Conservation (phyloP, 2,888 invertebrate genomes). For the Zaprionus lineosus region DNA sequence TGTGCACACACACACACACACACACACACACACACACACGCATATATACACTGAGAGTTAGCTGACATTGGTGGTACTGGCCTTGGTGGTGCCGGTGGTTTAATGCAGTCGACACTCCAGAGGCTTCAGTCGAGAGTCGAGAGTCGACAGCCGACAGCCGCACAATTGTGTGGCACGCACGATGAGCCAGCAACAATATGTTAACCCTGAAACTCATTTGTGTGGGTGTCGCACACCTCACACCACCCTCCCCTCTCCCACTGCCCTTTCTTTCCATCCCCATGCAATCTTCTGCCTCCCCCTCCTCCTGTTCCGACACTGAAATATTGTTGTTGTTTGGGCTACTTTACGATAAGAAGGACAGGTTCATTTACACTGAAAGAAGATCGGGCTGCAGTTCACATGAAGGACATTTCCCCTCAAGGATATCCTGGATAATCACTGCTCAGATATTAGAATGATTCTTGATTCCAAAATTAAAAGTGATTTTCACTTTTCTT, state of each 20-base stretch:
- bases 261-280: not conserved
- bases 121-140: too few species aligned
- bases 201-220: conserved; percentile 76
- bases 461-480: too few species aligned
- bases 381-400: conserved; percentile 13
- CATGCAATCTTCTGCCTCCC: not conserved
- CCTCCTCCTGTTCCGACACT: too few species aligned
- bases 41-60: too few species aligned
- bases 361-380: conserved; percentile 3
- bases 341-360: conserved; percentile 12
- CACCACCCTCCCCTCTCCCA: not conserved
- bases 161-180: conserved; percentile 44
- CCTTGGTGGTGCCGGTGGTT: conserved; percentile 15
- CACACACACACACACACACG: too few species aligned
- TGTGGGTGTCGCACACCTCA: not conserved
- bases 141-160: too few species aligned
- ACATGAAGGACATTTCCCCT: too few species aligned
- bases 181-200: conserved; percentile 82
- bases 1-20: too few species aligned
- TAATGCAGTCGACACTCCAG: not conserved
- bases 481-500: too few species aligned
- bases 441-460: too few species aligned
- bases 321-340: conserved; percentile 14
- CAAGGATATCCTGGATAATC: too few species aligned
- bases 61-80: conserved; percentile 34